Percentiles rank a stretch among this genome's conserved stretches.
Conservation (phyloP, 2,113 vertebrate species). For the Pandion haliaetus region DNA sequence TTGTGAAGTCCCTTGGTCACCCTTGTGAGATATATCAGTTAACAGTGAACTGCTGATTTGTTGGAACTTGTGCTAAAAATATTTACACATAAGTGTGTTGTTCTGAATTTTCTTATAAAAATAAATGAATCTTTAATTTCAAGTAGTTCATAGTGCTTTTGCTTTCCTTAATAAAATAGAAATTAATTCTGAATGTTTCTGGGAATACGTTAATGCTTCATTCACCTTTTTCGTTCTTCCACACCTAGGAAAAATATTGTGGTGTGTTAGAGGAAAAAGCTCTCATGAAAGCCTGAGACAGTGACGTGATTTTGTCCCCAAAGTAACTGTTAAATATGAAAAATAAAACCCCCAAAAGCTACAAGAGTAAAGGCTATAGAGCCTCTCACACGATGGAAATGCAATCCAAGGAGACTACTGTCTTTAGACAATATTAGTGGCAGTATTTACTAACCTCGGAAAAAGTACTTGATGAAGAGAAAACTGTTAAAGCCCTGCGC, state of each 20-base stretch:
- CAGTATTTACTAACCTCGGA: background rate
- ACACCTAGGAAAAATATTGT: background rate
- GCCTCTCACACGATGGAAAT: background rate
- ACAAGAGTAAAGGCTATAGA: rapidly evolving
- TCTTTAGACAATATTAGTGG: too few relatives aligned
- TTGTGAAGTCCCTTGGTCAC: background rate
- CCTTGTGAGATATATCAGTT: background rate
- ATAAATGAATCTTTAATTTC: background rate
- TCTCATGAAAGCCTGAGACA: background rate
- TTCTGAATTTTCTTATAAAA: background rate
- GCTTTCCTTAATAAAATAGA: background rate
- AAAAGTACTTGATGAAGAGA: background rate
- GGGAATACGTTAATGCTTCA: background rate
- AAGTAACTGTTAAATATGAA: background rate
- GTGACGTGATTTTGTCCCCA: too few relatives aligned
- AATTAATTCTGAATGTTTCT: background rate
- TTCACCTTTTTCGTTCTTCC: background rate
- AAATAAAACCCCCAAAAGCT: rapidly evolving
- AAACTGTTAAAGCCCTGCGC: background rate
- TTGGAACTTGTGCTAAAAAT: background rate
- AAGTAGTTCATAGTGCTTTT: background rate
- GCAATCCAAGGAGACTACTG: too few relatives aligned
- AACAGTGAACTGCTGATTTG: background rate
- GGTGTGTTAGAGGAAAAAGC: background rate
- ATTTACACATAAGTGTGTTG: background rate